phyloP scores from a whole-genome alignment of 2,797 vertebrate genomes.

The Rhinichthys osculus region DNA sequence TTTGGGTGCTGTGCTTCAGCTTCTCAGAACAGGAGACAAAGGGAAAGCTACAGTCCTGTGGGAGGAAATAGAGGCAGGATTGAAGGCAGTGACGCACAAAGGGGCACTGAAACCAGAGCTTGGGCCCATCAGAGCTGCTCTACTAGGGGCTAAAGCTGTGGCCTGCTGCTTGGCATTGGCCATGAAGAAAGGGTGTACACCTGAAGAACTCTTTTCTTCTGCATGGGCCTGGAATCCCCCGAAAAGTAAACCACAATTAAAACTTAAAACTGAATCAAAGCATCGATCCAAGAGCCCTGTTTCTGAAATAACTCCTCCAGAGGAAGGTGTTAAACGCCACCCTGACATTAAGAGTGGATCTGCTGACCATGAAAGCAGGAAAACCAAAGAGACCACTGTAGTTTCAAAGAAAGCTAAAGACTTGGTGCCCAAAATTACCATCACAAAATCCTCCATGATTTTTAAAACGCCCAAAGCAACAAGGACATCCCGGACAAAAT shows the following conservation, averaged over 20 bases:
- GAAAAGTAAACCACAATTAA: conserved; percentile 57
- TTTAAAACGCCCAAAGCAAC: conserved; percentile 60
- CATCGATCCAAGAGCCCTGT: conserved; percentile 33
- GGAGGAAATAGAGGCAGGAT: conserved; percentile 81
- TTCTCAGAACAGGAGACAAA: conserved; percentile 65
- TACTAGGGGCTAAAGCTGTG: conserved; percentile 81
- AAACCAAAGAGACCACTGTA: conserved; percentile 34
- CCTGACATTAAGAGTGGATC: background rate
- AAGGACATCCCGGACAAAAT: conserved; percentile 43
- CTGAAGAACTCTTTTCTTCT: conserved; percentile 76
- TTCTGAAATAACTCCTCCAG: conserved; percentile 16
- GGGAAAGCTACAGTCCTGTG: conserved; percentile 68
- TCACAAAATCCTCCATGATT: conserved; percentile 63
- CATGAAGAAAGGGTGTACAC: conserved; percentile 65
- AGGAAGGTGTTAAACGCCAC: background rate
- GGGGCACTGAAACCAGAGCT: conserved; percentile 66
- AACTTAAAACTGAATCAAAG: conserved; percentile 35
- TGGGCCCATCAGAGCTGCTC: conserved; percentile 76
- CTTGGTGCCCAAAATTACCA: conserved; percentile 31
- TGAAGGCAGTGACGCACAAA: conserved; percentile 76
- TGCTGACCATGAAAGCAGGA: conserved; percentile 19
- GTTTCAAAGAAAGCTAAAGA: conserved; percentile 70
- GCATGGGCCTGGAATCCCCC: conserved; percentile 80
- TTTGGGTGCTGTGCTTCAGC: conserved; percentile 73
- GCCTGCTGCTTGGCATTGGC: conserved; percentile 73